Evolutionary conservation across 1,140 invertebrate species (phyloP), one percentile per base, ranked within the genome.

Genomic region (Vanessa tameamea): DNA sequence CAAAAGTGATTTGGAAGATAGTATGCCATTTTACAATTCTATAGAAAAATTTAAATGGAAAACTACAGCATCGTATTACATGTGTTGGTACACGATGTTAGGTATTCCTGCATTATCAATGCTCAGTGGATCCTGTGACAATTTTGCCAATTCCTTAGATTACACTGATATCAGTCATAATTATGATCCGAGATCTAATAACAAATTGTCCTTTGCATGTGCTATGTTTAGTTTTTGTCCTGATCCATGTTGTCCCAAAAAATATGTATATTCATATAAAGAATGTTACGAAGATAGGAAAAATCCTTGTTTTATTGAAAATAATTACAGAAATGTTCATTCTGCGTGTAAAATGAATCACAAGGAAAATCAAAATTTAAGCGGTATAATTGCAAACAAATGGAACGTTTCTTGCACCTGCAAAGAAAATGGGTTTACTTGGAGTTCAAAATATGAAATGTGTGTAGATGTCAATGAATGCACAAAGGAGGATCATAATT

Each of bases 81-180:
- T 55, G 53, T 55, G 53, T 20, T 55, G 53, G 55, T 61, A 61
- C 31, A 61, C 26, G 12, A 61, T 61, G 26, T 37, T 61, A 31
- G 14, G 26, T 15, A 37, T 37, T 31, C 57, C 57, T 61, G 57
- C 26, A 0, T 61, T 61, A 37, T 61, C 57, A 37, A 15, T 61
- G 31, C 26, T 37, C 6, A 61, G 15, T 61, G 26, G 31, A 37
- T 12, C 26, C 2, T 15, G 57, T 6, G 31, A 61, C 13, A 61
- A 37, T 61, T 37, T 37, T 61, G 26, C 8, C 14, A 37, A n/a
- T 37, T 3, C 8, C 14, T 37, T 61, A 37, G 57, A 61, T 61
- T 14, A 1, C 37, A n/a, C 4, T 61, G 23, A 7, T 26, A 2
- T 37, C 1, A 31, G 6, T 14, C 26, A 15, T 37, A 51, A 51